These are phyloP conservation scores for Drosophila limbata DNA, from an alignment of 2,888 invertebrate species.

Conservation along the genomic window DNA sequence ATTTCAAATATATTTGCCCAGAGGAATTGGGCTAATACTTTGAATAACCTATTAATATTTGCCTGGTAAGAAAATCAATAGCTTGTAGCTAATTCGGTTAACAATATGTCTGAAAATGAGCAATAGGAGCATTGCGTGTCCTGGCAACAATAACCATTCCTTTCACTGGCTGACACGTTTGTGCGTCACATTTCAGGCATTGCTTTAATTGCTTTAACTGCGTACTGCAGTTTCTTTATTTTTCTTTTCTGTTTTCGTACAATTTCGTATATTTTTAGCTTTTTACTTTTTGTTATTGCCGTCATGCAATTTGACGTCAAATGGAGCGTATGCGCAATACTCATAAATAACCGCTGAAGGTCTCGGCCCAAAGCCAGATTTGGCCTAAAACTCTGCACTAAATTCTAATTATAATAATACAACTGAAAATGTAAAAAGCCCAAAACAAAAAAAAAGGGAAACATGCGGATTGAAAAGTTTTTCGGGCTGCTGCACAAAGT, in stretches of 20 bases:
- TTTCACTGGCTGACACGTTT: conserved; percentile 24
- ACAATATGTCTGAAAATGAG: conserved; percentile 20
- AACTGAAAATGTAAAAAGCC: conserved; percentile 10
- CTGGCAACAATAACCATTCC: conserved; percentile 8
- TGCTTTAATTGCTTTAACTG: conserved; percentile 50
- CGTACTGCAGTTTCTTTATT: conserved; percentile 46
- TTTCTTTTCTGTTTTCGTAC: conserved; percentile 2
- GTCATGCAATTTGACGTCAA: conserved; percentile 65
- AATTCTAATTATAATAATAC: conserved; percentile 57
- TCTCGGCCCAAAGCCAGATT: conserved; percentile 17
- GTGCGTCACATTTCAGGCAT: conserved; percentile 44
- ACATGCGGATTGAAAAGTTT: conserved; percentile 49
- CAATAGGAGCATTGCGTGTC: conserved; percentile 50
- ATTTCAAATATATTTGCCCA: too few relatives aligned
- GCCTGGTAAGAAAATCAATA: conserved; percentile 39
- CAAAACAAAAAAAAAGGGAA: neutral
- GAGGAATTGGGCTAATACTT: too few relatives aligned
- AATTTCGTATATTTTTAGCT: conserved; percentile 34
- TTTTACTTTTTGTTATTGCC: conserved; percentile 35
- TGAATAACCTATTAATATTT: conserved; percentile 1
- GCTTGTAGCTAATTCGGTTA: neutral
- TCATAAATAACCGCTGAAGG: conserved; percentile 26
- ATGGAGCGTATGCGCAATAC: conserved; percentile 42
- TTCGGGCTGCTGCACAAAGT: conserved; percentile 23
- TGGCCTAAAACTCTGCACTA: conserved; percentile 42